phyloP scores from a whole-genome alignment of 2,797 vertebrate genomes.

The Peromyscus attwateri region DNA sequence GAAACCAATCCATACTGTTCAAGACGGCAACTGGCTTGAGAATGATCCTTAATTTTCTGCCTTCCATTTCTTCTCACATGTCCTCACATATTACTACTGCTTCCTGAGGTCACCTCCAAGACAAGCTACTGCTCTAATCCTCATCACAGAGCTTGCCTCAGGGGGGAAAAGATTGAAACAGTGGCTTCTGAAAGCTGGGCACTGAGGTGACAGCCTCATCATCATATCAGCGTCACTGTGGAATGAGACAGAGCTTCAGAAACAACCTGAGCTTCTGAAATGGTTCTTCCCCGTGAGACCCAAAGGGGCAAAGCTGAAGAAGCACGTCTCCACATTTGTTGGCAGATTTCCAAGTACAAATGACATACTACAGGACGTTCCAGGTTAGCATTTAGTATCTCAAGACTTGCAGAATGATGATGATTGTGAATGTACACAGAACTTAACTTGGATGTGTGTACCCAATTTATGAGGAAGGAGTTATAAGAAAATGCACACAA shows the following conservation, averaged over 20 bases:
- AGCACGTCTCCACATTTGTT: background rate
- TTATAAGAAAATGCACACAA: background rate
- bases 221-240: too few relatives aligned
- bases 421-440: background rate
- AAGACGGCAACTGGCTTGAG: background rate
- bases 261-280: background rate
- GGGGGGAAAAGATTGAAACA: background rate
- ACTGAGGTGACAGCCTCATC: background rate
- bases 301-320: background rate
- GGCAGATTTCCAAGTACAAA: background rate
- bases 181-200: background rate
- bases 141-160: background rate
- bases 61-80: background rate
- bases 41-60: background rate
- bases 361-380: background rate
- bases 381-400: background rate
- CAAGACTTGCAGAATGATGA: background rate
- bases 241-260: background rate
- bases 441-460: background rate
- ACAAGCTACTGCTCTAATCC: background rate
- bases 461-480: background rate
- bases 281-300: background rate
- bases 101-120: constrained; percentile 29
- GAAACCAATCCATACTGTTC: background rate
- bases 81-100: background rate